phyloP scores from a whole-genome alignment of 1,140 invertebrate genomes.

The Potamilus streckersoni region DNA sequence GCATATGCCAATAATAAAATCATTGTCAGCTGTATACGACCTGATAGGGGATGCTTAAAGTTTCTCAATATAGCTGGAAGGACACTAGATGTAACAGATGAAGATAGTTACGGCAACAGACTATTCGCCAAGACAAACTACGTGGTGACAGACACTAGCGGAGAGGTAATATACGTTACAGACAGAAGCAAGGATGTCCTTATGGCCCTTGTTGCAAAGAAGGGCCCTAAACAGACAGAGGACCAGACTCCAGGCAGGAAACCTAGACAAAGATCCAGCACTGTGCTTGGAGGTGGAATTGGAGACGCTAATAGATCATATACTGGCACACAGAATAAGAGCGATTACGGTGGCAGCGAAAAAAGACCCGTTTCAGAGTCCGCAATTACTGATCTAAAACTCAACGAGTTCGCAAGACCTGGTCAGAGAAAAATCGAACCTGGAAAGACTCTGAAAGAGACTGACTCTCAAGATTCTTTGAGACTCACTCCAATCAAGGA shows the following conservation, averaged over 20 bases:
- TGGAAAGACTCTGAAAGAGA: too few relatives aligned
- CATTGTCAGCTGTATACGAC: conserved; percentile 26
- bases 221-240: conserved; percentile 5
- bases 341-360: not conserved
- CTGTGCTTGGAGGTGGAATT: conserved; percentile 15
- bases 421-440: not conserved
- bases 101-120: conserved; percentile 20
- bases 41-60: conserved; percentile 25
- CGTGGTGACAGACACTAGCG: conserved; percentile 18
- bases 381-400: conserved; percentile 15
- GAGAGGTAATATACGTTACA: conserved; percentile 23
- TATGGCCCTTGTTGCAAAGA: conserved; percentile 11
- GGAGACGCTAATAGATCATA: not conserved
- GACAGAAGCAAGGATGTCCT: conserved; percentile 28
- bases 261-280: conserved; percentile 25
- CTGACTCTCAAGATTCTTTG: too few relatives aligned
- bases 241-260: conserved; percentile 20
- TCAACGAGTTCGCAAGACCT: conserved; percentile 15
- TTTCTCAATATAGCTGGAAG: conserved; percentile 23
- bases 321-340: too few relatives aligned
- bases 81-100: conserved; percentile 24
- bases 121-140: conserved; percentile 33
- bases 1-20: conserved; percentile 18
- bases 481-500: conserved; percentile 10
- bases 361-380: conserved; percentile 14